Evolutionary conservation across 2,113 vertebrate species (phyloP).

Genomic region (Actinemys pallida): DNA sequence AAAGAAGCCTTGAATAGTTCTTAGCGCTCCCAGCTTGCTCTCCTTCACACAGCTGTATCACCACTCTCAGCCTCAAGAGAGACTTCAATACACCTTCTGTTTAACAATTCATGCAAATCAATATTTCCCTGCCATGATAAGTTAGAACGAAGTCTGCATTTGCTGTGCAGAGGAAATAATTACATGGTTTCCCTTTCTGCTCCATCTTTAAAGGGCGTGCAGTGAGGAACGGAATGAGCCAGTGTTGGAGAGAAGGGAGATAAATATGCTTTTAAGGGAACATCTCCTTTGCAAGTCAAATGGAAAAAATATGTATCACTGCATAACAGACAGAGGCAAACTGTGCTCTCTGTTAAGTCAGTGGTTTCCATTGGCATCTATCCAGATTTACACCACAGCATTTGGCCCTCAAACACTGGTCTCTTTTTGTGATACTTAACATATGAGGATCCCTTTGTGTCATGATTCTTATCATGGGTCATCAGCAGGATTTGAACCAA

Average conservation of each 20-base stretch:
- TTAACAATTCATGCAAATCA: background rate
- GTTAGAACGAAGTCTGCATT: background rate
- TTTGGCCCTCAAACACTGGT: background rate
- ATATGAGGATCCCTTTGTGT: rapidly evolving
- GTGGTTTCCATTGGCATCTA: background rate
- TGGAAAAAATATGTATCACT: background rate
- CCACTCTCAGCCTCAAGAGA: background rate
- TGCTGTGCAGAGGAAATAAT: background rate
- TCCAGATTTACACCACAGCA: background rate
- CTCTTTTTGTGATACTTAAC: background rate
- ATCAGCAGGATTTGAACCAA: background rate
- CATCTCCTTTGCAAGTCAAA: background rate
- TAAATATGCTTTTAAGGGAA: background rate
- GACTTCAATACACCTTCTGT: background rate
- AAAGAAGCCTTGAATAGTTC: background rate
- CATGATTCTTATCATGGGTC: background rate
- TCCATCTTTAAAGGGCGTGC: background rate
- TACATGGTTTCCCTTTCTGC: background rate
- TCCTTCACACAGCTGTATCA: background rate
- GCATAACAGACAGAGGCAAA: background rate
- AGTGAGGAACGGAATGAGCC: background rate
- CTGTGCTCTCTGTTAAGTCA: background rate
- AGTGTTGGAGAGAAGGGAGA: background rate
- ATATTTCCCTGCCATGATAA: rapidly evolving
- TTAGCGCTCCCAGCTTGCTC: background rate